Evolutionary conservation across 1,140 invertebrate genomes (phyloP).

Genomic region (Drosophila rufa): DNA sequence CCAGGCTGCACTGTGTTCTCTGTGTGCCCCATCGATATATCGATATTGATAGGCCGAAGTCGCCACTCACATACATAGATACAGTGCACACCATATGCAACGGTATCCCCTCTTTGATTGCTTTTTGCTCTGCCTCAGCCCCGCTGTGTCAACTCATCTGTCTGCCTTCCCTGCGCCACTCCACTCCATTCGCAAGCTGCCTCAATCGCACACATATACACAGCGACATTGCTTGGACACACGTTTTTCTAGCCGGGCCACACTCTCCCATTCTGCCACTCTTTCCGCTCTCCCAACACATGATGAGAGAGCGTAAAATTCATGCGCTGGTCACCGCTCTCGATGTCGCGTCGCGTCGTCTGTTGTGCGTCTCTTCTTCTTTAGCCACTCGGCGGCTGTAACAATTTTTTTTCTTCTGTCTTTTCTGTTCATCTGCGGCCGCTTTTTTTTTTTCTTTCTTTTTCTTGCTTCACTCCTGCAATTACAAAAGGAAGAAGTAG

Average conservation of each 20-base stretch:
- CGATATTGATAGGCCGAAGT: constrained; percentile 22
- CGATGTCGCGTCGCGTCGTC: constrained; percentile 60
- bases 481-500: constrained; percentile 47
- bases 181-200: constrained; percentile 10
- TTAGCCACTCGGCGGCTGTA: constrained; percentile 69
- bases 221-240: constrained; percentile 37
- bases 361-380: constrained; percentile 66
- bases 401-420: constrained; percentile 55
- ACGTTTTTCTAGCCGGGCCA: constrained; percentile 62
- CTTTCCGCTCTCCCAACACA: constrained; percentile 50
- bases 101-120: constrained; percentile 58
- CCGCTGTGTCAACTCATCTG: constrained; percentile 58
- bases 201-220: constrained; percentile 13
- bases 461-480: constrained; percentile 62
- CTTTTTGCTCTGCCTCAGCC: constrained; percentile 38
- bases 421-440: constrained; percentile 52
- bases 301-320: constrained; percentile 80
- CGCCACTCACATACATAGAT: constrained; percentile 36
- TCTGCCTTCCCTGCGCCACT: constrained; percentile 45
- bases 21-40: constrained; percentile 32
- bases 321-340: constrained; percentile 68
- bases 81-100: constrained; percentile 58
- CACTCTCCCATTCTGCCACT: constrained; percentile 26
- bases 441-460: constrained; percentile 19
- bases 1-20: constrained; percentile 17